Conservation (phyloP, 2,797 vertebrate species). For the Notolabrus celidotus region DNA sequence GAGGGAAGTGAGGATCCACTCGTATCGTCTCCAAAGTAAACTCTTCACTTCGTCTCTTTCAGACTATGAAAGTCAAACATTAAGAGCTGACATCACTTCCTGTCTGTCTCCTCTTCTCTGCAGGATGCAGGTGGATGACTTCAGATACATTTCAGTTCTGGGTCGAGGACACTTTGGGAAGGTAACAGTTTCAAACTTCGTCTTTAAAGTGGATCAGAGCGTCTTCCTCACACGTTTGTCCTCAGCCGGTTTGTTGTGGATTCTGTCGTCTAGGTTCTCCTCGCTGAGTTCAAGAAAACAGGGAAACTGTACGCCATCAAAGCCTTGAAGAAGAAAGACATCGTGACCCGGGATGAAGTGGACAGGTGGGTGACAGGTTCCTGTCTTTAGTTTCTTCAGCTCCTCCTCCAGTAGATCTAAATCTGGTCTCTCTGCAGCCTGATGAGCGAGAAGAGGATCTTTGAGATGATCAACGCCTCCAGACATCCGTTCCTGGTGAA, state of each 20-base stretch:
- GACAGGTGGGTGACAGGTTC: slow-evolving; percentile 85
- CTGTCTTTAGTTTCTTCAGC: too few species aligned
- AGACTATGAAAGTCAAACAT: not conserved
- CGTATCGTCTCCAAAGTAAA: slow-evolving; percentile 66
- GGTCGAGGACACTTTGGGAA: slow-evolving; percentile 94
- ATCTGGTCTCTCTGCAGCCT: slow-evolving; percentile 79
- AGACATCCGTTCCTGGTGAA: slow-evolving; percentile 94
- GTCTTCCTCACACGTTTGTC: not conserved
- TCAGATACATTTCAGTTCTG: slow-evolving; percentile 89
- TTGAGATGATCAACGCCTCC: slow-evolving; percentile 89
- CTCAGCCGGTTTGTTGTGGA: slow-evolving; percentile 2
- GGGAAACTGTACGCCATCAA: slow-evolving; percentile 92
- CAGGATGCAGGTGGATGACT: slow-evolving; percentile 88
- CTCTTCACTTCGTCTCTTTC: not conserved
- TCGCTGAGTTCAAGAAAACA: slow-evolving; percentile 89
- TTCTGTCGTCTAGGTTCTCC: slow-evolving; percentile 86
- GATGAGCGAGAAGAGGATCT: slow-evolving; percentile 94
- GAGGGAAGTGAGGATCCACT: slow-evolving; percentile 63
- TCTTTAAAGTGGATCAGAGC: too few species aligned
- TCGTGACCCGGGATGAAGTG: slow-evolving; percentile 91
- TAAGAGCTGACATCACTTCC: not conserved
- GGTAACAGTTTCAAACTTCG: slow-evolving; percentile 46
- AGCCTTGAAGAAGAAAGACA: slow-evolving; percentile 94
- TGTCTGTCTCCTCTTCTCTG: not conserved
- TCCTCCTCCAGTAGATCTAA: too few species aligned